Evolutionary conservation across 1,140 invertebrate genomes (phyloP).

Genomic region (Drusus annulatus): DNA sequence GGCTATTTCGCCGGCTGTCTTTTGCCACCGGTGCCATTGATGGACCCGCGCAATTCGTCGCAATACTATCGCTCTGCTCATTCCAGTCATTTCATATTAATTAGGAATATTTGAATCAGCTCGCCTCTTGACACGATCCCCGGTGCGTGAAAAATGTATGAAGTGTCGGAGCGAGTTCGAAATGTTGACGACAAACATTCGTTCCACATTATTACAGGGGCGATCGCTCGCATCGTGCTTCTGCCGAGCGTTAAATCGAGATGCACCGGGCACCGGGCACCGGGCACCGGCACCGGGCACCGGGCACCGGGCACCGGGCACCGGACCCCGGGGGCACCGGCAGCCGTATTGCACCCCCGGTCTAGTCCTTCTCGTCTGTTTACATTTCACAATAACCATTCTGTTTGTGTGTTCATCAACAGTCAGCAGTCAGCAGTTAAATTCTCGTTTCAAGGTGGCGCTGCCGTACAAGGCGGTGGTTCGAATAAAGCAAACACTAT

Average conservation of each 20-base stretch:
- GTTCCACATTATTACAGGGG: conserved; percentile 32
- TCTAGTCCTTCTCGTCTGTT: not conserved
- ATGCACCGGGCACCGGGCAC: too few relatives aligned
- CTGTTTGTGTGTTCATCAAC: conserved; percentile 3
- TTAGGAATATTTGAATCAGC: conserved; percentile 17
- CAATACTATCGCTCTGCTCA: not conserved
- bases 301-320: too few relatives aligned
- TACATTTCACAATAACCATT: conserved; percentile 5
- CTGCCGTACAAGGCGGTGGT: conserved; percentile 7
- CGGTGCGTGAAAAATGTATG: conserved; percentile 35
- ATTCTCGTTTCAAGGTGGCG: conserved; percentile 19
- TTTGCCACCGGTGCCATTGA: not conserved
- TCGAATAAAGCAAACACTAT: conserved; percentile 21
- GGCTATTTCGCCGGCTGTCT: not conserved
- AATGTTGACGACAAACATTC: conserved; percentile 34
- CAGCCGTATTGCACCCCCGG: not conserved
- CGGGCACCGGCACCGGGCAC: too few relatives aligned
- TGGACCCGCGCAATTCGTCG: not conserved
- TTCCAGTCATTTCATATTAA: not conserved
- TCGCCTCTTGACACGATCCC: not conserved
- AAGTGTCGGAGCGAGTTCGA: conserved; percentile 35
- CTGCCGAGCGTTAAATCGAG: conserved; percentile 28
- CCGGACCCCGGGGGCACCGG: too few relatives aligned
- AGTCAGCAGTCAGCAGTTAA: conserved; percentile 15
- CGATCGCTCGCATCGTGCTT: conserved; percentile 22